Percentiles rank a stretch among this genome's conserved stretches.
Conservation (phyloP, 2,888 invertebrate species). For the Xylota sylvarum region DNA sequence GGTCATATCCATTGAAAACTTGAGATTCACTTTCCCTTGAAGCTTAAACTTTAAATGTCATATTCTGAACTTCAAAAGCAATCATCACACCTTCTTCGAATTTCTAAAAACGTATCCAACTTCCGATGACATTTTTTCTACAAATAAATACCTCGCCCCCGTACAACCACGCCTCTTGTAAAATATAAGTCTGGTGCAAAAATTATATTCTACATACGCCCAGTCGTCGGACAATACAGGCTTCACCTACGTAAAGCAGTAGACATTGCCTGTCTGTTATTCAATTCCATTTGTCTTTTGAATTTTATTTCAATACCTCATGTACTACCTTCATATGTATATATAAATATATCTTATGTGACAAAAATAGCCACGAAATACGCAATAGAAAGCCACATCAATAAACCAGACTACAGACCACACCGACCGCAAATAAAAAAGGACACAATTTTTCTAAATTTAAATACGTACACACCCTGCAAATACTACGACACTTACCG, state of each 20-base stretch:
- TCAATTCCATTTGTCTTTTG: background rate
- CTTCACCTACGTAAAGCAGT: background rate
- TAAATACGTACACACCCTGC: background rate
- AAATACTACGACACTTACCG: conserved; percentile 84
- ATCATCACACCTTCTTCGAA: no score
- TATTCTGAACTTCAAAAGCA: no score
- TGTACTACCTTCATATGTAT: no score
- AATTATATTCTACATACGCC: background rate
- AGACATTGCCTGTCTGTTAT: background rate
- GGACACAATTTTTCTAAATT: conserved; percentile 10
- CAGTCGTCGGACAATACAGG: background rate
- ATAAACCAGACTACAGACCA: background rate
- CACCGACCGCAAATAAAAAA: background rate
- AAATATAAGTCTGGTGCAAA: background rate
- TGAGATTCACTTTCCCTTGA: no score
- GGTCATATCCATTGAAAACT: no score
- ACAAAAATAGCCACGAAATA: conserved; percentile 42
- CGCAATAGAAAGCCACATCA: conserved; percentile 19
- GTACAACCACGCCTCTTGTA: background rate
- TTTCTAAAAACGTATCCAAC: background rate
- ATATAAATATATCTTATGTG: background rate
- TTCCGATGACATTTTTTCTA: background rate
- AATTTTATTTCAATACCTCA: background rate
- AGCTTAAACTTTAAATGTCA: no score
- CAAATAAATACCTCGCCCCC: no score